Conservation (phyloP, 2,797 vertebrate genomes). For the Danio albolineatus region DNA sequence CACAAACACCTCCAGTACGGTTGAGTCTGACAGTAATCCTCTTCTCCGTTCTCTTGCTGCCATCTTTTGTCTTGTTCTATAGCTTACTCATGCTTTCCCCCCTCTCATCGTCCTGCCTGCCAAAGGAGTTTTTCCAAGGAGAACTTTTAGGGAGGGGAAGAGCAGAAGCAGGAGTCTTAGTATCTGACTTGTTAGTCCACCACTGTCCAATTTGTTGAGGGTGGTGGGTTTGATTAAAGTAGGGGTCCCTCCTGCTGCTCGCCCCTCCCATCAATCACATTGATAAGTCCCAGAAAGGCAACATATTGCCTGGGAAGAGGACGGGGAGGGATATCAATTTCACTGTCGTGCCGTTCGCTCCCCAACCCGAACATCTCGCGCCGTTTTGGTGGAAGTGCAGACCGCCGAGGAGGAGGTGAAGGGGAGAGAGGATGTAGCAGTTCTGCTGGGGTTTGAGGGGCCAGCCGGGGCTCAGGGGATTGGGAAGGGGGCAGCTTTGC, state of each 20-base stretch:
- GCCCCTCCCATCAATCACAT: slow-evolving; percentile 90
- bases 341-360: slow-evolving; percentile 81
- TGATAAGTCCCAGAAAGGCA: slow-evolving; percentile 93
- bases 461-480: slow-evolving; percentile 40
- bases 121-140: slow-evolving; percentile 53
- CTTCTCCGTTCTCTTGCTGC: slow-evolving; percentile 39
- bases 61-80: slow-evolving; percentile 49
- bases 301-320: slow-evolving; percentile 92
- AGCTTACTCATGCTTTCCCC: slow-evolving; percentile 65
- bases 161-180: slow-evolving; percentile 23
- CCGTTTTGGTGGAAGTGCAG: slow-evolving; percentile 59
- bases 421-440: slow-evolving; percentile 64
- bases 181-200: slow-evolving; percentile 79
- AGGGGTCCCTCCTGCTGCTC: slow-evolving; percentile 83
- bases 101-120: slow-evolving; percentile 63
- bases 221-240: slow-evolving; percentile 88
- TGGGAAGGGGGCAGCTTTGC: slow-evolving; percentile 44
- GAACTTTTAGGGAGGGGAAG: slow-evolving; percentile 61
- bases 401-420: slow-evolving; percentile 67
- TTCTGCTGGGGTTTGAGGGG: slow-evolving; percentile 53
- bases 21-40: background rate
- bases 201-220: slow-evolving; percentile 81
- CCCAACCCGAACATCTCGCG: slow-evolving; percentile 65
- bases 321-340: slow-evolving; percentile 89
- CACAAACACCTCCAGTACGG: background rate